Base-by-base conservation (phyloP, 2,797 vertebrate species). In the Lagorchestes hirsutus region DNA sequence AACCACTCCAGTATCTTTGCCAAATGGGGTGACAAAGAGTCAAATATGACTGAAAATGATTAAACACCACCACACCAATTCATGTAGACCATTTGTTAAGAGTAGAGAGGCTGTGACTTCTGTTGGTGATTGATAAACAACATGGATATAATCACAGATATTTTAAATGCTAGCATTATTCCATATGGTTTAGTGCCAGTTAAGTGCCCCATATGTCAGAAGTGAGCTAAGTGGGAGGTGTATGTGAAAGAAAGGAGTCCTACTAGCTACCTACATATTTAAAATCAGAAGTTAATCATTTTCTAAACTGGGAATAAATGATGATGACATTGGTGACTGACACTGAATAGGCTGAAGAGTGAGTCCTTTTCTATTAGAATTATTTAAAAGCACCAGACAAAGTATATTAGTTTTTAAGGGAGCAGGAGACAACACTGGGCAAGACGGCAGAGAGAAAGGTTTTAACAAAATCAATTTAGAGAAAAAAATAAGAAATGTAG, bases 241-340 rank as follows among this genome's bases (percentile, higher is more conserved):
- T 98, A 98, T 92, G 97, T 40, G n/a, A 40, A 6, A 40, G 67
- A 6, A 40, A 74, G 16, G 97, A 95, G 98, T 98, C 98, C 91
- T 97, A 98, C 96, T 97, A 98, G 98, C 98, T 97, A 67, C 98
- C 98, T 97, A 67, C 97, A 98, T 98, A 98, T 98, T 0, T 96
- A 98, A 98, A 98, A 98, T 97, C 98, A 99, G 98, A 98, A 98
- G 98, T 98, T 98, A 98, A 98, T 98, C 97, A 98, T 98, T 98
- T 98, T 98, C 97, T 97, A 97, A 98, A 97, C 97, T 96, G 98
- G 97, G 96, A 96, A 96, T 96, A 96, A 98, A 98, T 98, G 96
- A 98, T 98, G 95, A 98, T 98, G 97, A 98, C 98, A 96, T 96
- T 98, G 97, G 95, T 98, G 97, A 97, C 97, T 98, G 98, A 98